Base-by-base conservation (phyloP, 2,797 vertebrate genomes). In the Melanotaenia trifasciata region DNA sequence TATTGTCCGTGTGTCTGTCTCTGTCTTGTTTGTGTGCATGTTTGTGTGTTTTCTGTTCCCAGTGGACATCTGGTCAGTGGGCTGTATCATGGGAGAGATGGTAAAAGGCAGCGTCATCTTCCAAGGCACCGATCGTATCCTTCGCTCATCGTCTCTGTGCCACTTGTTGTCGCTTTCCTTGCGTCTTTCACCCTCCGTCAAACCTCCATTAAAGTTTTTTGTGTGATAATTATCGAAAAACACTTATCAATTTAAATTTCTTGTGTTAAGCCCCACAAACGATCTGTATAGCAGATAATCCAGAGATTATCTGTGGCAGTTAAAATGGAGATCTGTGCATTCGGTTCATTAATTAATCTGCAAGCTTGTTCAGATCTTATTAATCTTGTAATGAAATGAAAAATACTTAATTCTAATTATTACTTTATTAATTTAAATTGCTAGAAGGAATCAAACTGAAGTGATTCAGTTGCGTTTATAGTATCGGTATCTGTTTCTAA, bases 61-160 rank as follows among this genome's bases (percentile, higher is more conserved):
- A 99, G 98, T 99, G 95, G 98, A 99, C 96, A 99, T 99, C 95
- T 99, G 98, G 98, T 99, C 98, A 91, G 97, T 99, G 92, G 98
- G 98, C 85, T 99, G 97, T 93, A 99, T 99, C 95, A 99, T 99
- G 98, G 98, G 97, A 91, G 97, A 99, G 95, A 98, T 99, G 97
- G 96, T 99, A 90, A 98, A 98, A 94, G 97, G 97, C 93, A 95
- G 96, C 91, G 97, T 99, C 93, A 97, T 99, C 95, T 99, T 99
- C 96, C 98, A 98, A 94, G 98, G 97, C 92, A 98, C 97, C 87
- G 98, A 99, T 94, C 97, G 98, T 99, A 99, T 99, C 98, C 97
- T 98, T 63, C 64, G 79, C 58, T 68, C 69, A 50, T 35, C 1
- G n/a, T 72, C 71, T 56, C 58, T 32, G n/a, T 70, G 43, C 56